phyloP scores from a whole-genome alignment of 1,140 invertebrate species.

The Octopus bimaculoides region DNA sequence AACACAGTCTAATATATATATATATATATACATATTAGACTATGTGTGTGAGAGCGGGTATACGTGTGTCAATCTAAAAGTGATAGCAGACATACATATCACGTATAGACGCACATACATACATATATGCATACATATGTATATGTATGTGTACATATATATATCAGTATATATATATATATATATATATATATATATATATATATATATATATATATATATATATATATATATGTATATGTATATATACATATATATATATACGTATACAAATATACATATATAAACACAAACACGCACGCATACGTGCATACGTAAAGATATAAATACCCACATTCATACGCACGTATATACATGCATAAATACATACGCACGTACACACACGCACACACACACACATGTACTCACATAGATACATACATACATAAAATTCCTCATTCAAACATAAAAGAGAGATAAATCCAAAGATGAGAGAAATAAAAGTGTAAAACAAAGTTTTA shows the following conservation, averaged over 20 bases:
- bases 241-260: not conserved
- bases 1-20: no score
- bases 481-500: no score
- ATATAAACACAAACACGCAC: not conserved
- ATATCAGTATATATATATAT: not conserved
- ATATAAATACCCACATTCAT: not conserved
- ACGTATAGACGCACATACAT: not conserved
- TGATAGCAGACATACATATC: not conserved
- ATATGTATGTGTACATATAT: not conserved
- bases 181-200: not conserved
- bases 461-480: no score
- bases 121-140: not conserved
- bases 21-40: no score
- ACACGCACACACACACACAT: no score
- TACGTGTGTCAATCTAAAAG: no score
- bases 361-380: no score
- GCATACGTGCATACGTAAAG: not conserved
- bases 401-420: no score
- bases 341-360: no score
- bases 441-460: no score
- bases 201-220: not conserved
- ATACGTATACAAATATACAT: not conserved
- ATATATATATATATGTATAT: not conserved
- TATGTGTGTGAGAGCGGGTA: no score
- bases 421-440: no score